Evolutionary conservation across 2,797 vertebrate genomes (phyloP).

Genomic region (Neosalanx taihuensis): DNA sequence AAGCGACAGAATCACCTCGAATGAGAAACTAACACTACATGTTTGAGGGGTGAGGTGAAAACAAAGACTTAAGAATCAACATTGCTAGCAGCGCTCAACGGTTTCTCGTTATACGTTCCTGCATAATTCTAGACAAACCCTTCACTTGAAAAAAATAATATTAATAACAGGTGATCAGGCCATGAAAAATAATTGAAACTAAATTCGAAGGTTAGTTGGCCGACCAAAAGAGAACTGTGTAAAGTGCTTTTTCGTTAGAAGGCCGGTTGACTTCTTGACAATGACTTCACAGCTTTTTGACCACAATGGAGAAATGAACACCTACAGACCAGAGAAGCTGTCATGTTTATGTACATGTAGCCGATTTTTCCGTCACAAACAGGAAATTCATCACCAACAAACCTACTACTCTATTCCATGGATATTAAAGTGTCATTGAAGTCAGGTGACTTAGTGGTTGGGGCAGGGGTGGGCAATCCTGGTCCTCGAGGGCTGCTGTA

Average conservation of each 20-base stretch:
- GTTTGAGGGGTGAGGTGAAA: neutral
- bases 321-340: neutral
- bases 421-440: too few species aligned
- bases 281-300: neutral
- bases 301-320: neutral
- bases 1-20: conserved; percentile 3
- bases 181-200: neutral
- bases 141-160: conserved; percentile 5
- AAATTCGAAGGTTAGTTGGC: too few species aligned
- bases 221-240: too few species aligned
- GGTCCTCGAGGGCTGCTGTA: too few species aligned
- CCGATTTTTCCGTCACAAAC: too few species aligned
- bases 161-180: neutral
- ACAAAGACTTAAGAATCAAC: neutral
- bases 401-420: too few species aligned
- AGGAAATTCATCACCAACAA: too few species aligned
- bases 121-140: too few species aligned
- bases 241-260: neutral
- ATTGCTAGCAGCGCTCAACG: neutral
- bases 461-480: too few species aligned
- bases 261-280: neutral
- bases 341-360: neutral
- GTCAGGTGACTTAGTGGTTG: too few species aligned
- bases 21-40: too few species aligned
- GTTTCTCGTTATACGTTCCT: too few species aligned